Conservation (phyloP, 2,797 vertebrate genomes). For the Tympanoctomys barrerae region DNA sequence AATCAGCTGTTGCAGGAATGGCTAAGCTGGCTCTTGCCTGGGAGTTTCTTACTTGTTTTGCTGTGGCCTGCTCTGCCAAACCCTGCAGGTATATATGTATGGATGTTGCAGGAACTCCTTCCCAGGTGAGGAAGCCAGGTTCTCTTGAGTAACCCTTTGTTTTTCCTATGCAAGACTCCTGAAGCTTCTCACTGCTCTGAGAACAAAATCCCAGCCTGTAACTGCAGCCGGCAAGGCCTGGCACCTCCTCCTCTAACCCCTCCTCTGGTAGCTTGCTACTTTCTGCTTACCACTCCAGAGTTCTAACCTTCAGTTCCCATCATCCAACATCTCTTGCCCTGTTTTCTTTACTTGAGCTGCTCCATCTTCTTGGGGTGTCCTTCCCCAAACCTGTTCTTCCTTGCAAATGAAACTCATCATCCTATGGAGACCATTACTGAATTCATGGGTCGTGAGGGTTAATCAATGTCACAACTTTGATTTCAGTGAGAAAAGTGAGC, state of each 20-base stretch:
- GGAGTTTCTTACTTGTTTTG: conserved; percentile 60
- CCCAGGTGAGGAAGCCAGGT: neutral
- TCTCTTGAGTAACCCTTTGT: neutral
- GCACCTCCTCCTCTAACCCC: rapidly evolving
- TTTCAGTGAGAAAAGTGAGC: neutral
- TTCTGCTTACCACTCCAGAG: too few species aligned
- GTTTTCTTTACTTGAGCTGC: neutral
- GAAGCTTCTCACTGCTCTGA: neutral
- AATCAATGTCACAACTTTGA: neutral
- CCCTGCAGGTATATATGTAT: neutral
- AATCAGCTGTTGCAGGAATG: conserved; percentile 65
- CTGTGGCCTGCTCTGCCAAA: neutral
- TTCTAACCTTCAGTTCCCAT: too few species aligned
- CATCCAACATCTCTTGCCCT: neutral
- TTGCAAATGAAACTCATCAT: neutral
- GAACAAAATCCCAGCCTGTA: neutral
- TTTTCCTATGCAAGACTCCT: neutral
- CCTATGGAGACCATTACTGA: neutral
- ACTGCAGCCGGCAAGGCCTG: rapidly evolving
- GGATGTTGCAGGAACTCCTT: neutral
- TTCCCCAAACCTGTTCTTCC: neutral
- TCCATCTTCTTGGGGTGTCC: neutral
- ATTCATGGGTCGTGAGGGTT: neutral
- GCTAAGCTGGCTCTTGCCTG: conserved; percentile 17
- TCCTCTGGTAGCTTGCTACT: neutral